A percentile compares a stretch with the other conserved stretches of the same genome.
phyloP scores from a whole-genome alignment of 1,140 invertebrate genomes.

The Apis dorsata region DNA sequence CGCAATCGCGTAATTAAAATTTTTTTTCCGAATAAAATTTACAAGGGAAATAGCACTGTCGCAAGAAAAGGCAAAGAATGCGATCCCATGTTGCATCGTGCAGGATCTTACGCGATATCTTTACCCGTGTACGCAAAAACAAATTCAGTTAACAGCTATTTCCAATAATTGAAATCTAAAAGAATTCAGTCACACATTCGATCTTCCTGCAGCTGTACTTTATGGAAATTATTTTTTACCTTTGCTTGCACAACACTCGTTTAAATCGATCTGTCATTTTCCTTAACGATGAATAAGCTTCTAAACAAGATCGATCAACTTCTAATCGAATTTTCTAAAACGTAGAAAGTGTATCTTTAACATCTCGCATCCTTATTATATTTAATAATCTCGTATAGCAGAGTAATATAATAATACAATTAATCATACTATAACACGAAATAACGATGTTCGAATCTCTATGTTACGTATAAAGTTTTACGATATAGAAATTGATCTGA shows the following conservation, averaged over 20 bases:
- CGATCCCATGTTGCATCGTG: constrained; percentile 6
- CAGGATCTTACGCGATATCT: not conserved
- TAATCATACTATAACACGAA: too few species aligned
- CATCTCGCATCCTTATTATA: too few species aligned
- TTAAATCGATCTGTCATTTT: not conserved
- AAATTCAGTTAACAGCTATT: not conserved
- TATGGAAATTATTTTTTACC: not conserved
- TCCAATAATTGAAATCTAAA: not conserved
- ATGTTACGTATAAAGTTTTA: too few species aligned
- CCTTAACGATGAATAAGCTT: not conserved
- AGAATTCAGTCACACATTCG: not conserved
- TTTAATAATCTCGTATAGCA: too few species aligned
- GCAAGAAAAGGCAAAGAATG: not conserved
- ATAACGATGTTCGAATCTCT: too few species aligned
- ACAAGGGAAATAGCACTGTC: not conserved
- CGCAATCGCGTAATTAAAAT: not conserved
- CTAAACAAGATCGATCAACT: not conserved
- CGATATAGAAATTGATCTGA: too few species aligned
- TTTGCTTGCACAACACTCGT: not conserved
- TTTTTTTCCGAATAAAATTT: not conserved
- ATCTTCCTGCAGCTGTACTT: not conserved
- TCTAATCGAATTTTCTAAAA: too few species aligned
- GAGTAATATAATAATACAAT: too few species aligned
- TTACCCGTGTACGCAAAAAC: not conserved
- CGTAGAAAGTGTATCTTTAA: too few species aligned